Base-by-base conservation (phyloP, 2,888 invertebrate genomes). In the Lepidochitona cinerea region DNA sequence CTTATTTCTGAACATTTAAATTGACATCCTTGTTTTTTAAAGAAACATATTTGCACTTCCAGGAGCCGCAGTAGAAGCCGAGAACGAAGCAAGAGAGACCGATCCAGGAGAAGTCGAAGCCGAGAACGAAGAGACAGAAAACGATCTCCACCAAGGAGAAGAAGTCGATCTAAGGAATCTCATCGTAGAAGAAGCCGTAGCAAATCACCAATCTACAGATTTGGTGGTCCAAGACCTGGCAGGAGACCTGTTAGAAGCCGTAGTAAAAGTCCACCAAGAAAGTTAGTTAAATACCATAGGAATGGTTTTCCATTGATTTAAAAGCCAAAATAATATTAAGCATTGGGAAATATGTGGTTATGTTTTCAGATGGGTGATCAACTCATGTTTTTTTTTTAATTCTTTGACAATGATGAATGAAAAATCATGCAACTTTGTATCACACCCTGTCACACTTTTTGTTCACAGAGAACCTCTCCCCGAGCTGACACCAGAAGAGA, bases 401-500 rank as follows among this genome's bases (percentile, higher is more conserved):
- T n/a, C n/a, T n/a, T n/a, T n/a, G n/a, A n/a, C n/a, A n/a, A n/a
- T n/a, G n/a, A n/a, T n/a, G n/a, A n/a, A n/a, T n/a, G n/a, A n/a
- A n/a, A n/a, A n/a, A n/a, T n/a, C n/a, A n/a, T n/a, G n/a, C n/a
- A n/a, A n/a, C n/a, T n/a, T n/a, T n/a, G n/a, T n/a, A n/a, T n/a
- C n/a, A n/a, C n/a, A n/a, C n/a, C n/a, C n/a, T n/a, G n/a, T n/a
- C n/a, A n/a, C n/a, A n/a, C n/a, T n/a, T n/a, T n/a, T 59, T 23
- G 1, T 59, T 59, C 29, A 1, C 4, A 59, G 59, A 32, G 59
- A 59, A 26, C 59, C 59, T 23, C 77, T 79, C 35, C 83, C 85
- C 33, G 91, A 91, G 65, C 72, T 99, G 73, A 96, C 97, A 66
- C 96, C 98, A 0, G 99, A 99, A 91, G 99, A 99, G 91, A 93